These are phyloP conservation scores for Aphyosemion australe DNA, from an alignment of 2,113 vertebrate genomes.

Conservation along the genomic window DNA sequence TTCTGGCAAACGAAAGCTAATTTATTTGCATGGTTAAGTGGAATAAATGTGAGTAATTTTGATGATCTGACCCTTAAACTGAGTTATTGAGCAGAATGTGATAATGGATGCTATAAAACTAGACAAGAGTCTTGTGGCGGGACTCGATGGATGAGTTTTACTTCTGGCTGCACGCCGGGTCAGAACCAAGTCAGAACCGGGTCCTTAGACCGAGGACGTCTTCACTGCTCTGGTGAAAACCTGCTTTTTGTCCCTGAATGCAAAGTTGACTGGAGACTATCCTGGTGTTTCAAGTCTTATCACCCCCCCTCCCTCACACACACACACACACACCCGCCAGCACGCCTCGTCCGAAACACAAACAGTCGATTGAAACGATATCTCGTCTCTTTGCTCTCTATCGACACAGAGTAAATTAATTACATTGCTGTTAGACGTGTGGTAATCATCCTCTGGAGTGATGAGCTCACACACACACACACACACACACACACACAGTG, in stretches of 20 bases:
- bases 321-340: slow-evolving; percentile 6
- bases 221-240: slow-evolving; percentile 12
- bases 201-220: not conserved
- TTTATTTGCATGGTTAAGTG: slow-evolving; percentile 42
- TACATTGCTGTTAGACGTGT: slow-evolving; percentile 71
- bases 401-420: slow-evolving; percentile 75
- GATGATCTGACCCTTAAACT: slow-evolving; percentile 34
- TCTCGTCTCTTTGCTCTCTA: slow-evolving; percentile 60
- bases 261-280: slow-evolving; percentile 52
- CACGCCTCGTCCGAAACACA: slow-evolving; percentile 35
- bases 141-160: slow-evolving; percentile 2
- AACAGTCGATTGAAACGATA: slow-evolving; percentile 67
- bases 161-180: not conserved
- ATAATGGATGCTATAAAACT: slow-evolving; percentile 25
- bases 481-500: slow-evolving; percentile 30
- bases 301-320: slow-evolving; percentile 8
- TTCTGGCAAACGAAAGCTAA: slow-evolving; percentile 30
- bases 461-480: slow-evolving; percentile 25
- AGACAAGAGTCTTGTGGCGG: not conserved
- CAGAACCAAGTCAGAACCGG: too few relatives aligned
- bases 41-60: slow-evolving; percentile 46
- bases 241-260: slow-evolving; percentile 30
- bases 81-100: slow-evolving; percentile 49
- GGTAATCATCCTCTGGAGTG: slow-evolving; percentile 77
- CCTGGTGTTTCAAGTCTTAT: slow-evolving; percentile 59